Base-by-base conservation (phyloP, 2,113 vertebrate genomes). In the Menidia beryllina region DNA sequence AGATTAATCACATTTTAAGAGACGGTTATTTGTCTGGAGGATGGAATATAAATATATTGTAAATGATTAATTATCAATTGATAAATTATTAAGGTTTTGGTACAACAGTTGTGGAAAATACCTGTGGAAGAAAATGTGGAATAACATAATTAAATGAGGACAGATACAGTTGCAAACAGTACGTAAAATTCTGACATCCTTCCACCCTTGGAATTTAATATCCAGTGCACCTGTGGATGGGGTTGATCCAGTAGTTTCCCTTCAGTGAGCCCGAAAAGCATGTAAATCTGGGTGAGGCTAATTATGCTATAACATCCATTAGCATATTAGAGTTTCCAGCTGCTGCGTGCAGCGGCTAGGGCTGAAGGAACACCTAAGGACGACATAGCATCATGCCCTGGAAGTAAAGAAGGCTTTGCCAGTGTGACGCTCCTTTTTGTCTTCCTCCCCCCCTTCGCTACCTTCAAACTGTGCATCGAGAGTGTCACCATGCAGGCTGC, bases 361-460 rank as follows among this genome's bases (percentile, higher is more conserved):
- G 26, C 14, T 61, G 20, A 26, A 56, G 9, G 1, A 3, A 53
- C 43, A 48, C 34, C 15, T 55, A 23, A 79, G 47, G 54, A 77
- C 7, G 49, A 36, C 59, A 55, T 64, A 60, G 11, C 47, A 48
- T 26, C 19, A 58, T 36, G 69, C 36, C 61, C 54, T 2, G 52
- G 30, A 45, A 7, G 5, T 7, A 19, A 20, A 39, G 26, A 23
- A 49, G 56, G 24, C 63, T 78, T 63, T 62, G 34, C 24, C 45
- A 43, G 55, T 23, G 60, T 47, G 36, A n/a, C 53, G 59, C 49
- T 69, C 17, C 49, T 53, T 58, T 68, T 45, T 43, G 48, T 57
- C 24, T n/a, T 71, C 65, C 48, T 71, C 73, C 68, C 64, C 55
- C 50, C 26, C n/a, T n/a, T 21, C 38, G 65, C 27, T 58, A 2